Evolutionary conservation across 2,113 vertebrate species (phyloP).

Genomic region (Caranx ignobilis): DNA sequence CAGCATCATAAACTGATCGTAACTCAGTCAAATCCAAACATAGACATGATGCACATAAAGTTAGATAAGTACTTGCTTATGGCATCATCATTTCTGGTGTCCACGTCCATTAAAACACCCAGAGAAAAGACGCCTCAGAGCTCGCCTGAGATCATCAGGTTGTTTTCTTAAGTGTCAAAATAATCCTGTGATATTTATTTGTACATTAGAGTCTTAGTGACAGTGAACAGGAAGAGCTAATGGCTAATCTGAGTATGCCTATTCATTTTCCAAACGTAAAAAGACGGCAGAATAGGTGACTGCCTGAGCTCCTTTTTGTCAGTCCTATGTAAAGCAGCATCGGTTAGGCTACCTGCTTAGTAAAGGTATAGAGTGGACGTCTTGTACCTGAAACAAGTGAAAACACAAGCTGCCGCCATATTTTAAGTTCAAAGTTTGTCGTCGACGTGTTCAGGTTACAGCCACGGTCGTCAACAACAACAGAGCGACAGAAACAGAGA

Average conservation of each 20-base stretch:
- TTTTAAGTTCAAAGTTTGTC: background rate
- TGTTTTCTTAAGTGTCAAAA: background rate
- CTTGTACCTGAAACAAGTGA: background rate
- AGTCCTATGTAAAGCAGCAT: background rate
- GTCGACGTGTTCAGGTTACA: background rate
- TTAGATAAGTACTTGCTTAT: background rate
- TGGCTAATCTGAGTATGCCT: background rate
- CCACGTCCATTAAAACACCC: background rate
- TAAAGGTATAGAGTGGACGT: background rate
- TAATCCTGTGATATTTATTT: background rate
- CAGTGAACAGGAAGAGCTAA: background rate
- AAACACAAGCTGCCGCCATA: background rate
- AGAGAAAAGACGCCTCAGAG: background rate
- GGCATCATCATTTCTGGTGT: background rate
- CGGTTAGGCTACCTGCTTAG: background rate
- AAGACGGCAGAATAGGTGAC: background rate
- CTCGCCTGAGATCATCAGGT: background rate
- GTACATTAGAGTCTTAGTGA: no score
- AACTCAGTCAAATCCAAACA: background rate
- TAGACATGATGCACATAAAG: background rate
- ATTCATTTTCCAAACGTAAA: background rate
- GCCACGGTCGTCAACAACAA: fast-evolving
- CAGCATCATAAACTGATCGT: background rate
- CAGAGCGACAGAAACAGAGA: background rate
- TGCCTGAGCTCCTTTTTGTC: background rate